Evolutionary conservation across 2,888 invertebrate genomes (phyloP), one percentile per base, ranked within the genome.

Genomic region (Euspilapteryx auroguttella): DNA sequence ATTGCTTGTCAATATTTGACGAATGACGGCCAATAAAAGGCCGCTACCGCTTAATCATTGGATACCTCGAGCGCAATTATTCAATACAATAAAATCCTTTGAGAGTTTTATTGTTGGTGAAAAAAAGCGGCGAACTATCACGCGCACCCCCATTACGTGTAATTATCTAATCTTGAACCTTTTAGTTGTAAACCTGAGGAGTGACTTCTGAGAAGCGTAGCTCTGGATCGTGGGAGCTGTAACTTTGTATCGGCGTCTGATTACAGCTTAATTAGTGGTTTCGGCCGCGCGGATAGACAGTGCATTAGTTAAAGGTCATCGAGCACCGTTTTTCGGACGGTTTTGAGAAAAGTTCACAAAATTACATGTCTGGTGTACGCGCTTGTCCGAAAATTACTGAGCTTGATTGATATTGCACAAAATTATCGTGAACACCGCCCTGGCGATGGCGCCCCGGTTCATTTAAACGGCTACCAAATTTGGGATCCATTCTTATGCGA

Each of bases 151-250:
- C 53, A 48, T 58, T 61, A 58, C 59, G 43, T 65, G 53, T 73
- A 73, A 75, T 75, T 73, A 73, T 65, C 63, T 58, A 66, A 68
- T 73, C 73, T 49, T 66, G 71, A 75, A 75, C 71, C 73, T 75
- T 73, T 75, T 75, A 75, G 51, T 49, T 56, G 58, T 39, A 42
- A 44, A 61, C 45, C 42, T 48, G 44, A 53, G 48, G 44, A 58
- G 55, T 59, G 49, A 61, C 54, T 73, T 73, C 68, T 63, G 45
- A 73, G 75, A 71, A 71, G 47, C 47, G 43, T 52, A 55, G 49
- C 49, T 41, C 37, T 29, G 20, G 27, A 37, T 36, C 38, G 38
- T 39, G 38, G 37, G 38, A 39, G 28, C 28, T 28, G 23, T 14
- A 32, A 30, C 22, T 7, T 23, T 27, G 44, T 57, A 57, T 59